Evolutionary conservation across 2,113 vertebrate genomes (phyloP), one percentile per base, ranked within the genome.

Genomic region (Oreamnos americanus): DNA sequence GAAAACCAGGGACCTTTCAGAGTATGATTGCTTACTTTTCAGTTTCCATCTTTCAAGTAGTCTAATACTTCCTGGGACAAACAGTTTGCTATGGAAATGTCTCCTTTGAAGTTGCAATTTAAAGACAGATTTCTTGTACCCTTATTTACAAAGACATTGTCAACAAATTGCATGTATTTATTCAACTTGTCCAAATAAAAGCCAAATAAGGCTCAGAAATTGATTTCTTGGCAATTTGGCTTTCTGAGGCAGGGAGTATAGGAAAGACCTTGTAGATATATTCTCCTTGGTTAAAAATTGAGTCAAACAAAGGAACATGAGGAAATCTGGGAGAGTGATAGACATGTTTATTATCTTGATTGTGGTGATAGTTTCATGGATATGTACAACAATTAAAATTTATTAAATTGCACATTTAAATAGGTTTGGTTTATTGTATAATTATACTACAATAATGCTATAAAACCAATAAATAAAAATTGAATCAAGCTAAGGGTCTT

Each of bases 11-110:
- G 95, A 71, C 93, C 78, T 98, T 98, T 98, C 94, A 53, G 97
- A 98, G 93, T 97, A 39, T 97, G 60, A 98, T 97, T 98, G 97
- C 79, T 97, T 97, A 79, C 84, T 98, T 98, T 98, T 98, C 87
- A 97, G 92, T 98, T 98, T 90, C 96, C 88, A 94, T 98, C 76
- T 98, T 95, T 98, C 96, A 94, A 96, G 81, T 78, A 96, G 30
- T 97, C 78, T 98, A 98, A 98, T 98, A 87, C 86, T 98, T 97
- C 89, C 89, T 30, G 97, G 98, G 97, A 98, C 98, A 98, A 98
- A 95, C 96, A 98, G 97, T 98, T 98, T 97, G 94, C 89, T 36
- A 86, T 96, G 94, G 95, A 98, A 98, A 98, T 98, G 96, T n/a
- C 60, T 79, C 97, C 98, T 98, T 96, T 96, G 89, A 96, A 98